Conservation (phyloP, 2,113 vertebrate species). For the Scortum barcoo region DNA sequence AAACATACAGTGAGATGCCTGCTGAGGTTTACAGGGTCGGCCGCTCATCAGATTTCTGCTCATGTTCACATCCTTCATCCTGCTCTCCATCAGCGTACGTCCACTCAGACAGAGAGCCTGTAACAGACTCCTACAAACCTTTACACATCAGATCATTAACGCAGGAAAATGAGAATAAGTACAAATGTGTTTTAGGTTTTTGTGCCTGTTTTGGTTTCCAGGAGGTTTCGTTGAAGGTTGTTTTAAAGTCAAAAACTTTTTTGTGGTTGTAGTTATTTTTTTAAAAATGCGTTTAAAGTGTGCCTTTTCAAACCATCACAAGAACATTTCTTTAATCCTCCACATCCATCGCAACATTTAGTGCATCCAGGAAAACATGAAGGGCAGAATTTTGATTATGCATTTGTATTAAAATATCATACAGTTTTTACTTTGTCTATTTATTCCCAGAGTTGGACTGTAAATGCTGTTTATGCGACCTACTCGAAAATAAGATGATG, state of each 20-base stretch:
- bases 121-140: not conserved
- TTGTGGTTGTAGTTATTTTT: not conserved
- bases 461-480: not conserved
- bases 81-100: not conserved
- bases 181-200: not conserved
- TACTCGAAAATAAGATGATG: not conserved
- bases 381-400: not conserved
- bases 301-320: conserved; percentile 1
- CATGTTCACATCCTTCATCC: not conserved
- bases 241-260: not conserved
- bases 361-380: not conserved
- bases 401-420: not conserved
- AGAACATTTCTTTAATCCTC: not conserved
- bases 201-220: not conserved
- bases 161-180: not conserved
- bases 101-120: not conserved
- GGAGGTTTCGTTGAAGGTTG: not conserved
- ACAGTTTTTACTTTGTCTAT: not conserved
- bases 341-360: not conserved
- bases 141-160: not conserved
- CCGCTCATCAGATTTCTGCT: not conserved
- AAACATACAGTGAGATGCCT: conserved; percentile 31
- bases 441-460: not conserved
- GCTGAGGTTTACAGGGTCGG: conserved; percentile 21
- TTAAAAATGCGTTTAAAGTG: not conserved